Conservation (phyloP, 1,140 invertebrate species). For the Drosophila bocki region DNA sequence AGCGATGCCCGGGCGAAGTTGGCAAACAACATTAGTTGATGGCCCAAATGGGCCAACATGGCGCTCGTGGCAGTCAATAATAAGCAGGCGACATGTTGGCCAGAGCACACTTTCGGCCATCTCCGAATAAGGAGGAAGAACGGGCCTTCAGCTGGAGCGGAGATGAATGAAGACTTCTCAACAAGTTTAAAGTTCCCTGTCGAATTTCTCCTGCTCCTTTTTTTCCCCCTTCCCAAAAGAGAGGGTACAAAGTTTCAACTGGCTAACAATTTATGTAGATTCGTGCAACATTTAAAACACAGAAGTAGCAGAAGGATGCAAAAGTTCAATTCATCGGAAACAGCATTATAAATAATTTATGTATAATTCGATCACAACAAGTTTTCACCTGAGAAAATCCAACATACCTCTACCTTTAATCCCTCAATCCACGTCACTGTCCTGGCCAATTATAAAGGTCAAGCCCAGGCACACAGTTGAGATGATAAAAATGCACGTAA, state of each 20-base stretch:
- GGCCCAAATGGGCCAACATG: slow-evolving; percentile 80
- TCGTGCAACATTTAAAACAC: slow-evolving; percentile 63
- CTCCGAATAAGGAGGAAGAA: slow-evolving; percentile 9
- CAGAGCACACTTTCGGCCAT: slow-evolving; percentile 66
- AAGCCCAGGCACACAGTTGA: slow-evolving; percentile 5
- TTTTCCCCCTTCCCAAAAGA: not conserved
- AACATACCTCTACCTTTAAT: not conserved
- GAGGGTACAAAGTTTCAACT: slow-evolving; percentile 35
- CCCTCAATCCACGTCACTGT: slow-evolving; percentile 7
- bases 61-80: slow-evolving; percentile 81
- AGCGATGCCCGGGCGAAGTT: slow-evolving; percentile 62
- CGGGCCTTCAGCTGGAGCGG: not conserved
- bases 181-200: slow-evolving; percentile 71
- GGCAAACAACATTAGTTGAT: slow-evolving; percentile 83
- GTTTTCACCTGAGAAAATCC: not conserved
- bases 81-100: slow-evolving; percentile 82
- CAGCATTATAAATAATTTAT: slow-evolving; percentile 36
- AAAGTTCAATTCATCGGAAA: slow-evolving; percentile 18
- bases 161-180: slow-evolving; percentile 55
- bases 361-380: slow-evolving; percentile 13
- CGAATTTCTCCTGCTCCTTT: slow-evolving; percentile 23
- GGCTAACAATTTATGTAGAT: slow-evolving; percentile 67
- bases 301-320: slow-evolving; percentile 35
- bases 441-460: slow-evolving; percentile 51
- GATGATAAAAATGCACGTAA: slow-evolving; percentile 56